Percentiles rank a stretch among this genome's conserved stretches.
Evolutionary conservation across 2,888 invertebrate species (phyloP).

Genomic region (Petrolisthes manimaculis): DNA sequence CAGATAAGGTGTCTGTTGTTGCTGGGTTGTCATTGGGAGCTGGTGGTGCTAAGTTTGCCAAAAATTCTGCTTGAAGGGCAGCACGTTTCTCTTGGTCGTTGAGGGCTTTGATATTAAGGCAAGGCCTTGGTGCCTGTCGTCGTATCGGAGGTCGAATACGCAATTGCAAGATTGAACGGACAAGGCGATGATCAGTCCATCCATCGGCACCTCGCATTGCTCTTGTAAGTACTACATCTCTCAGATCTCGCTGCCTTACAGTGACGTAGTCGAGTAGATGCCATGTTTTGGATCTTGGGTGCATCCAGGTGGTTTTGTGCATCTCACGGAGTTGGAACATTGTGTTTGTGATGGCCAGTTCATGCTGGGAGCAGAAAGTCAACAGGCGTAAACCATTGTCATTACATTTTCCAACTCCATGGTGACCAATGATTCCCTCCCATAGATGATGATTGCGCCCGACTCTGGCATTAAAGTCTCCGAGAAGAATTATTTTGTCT

Average conservation of each 20-base stretch:
- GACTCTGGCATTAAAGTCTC: too few relatives aligned
- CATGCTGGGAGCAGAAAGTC: not conserved
- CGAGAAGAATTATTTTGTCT: not conserved
- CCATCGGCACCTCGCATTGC: not conserved
- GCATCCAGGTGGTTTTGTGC: not conserved
- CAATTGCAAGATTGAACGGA: not conserved
- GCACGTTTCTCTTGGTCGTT: too few relatives aligned
- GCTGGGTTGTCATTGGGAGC: not conserved
- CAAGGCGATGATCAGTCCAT: constrained; percentile 14
- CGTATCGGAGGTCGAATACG: not conserved
- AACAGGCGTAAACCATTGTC: not conserved
- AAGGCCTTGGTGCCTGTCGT: too few relatives aligned
- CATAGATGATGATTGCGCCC: not conserved
- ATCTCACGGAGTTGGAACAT: not conserved
- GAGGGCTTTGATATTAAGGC: too few relatives aligned
- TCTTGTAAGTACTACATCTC: not conserved
- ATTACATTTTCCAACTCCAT: not conserved
- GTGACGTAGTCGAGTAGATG: not conserved
- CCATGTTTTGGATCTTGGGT: not conserved
- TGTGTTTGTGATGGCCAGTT: not conserved
- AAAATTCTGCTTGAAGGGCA: too few relatives aligned
- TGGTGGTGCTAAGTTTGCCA: too few relatives aligned
- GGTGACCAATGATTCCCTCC: not conserved
- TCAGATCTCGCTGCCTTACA: not conserved
- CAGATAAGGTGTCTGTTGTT: not conserved